Percentiles rank a stretch among this genome's conserved stretches.
Evolutionary conservation across 1,140 invertebrate species (phyloP).

Genomic region (Calosoma granatense): DNA sequence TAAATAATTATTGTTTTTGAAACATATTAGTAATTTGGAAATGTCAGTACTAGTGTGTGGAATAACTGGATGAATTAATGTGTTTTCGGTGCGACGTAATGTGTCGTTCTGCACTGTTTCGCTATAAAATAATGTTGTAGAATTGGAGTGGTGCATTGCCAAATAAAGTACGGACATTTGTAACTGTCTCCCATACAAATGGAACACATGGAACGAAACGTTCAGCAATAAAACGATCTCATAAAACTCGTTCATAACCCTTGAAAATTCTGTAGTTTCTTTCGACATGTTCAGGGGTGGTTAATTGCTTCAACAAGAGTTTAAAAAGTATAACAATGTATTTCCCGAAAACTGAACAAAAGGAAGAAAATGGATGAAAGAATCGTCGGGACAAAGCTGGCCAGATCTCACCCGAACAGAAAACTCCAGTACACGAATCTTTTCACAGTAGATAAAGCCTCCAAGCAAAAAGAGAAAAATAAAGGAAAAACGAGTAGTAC

Average conservation of each 20-base stretch:
- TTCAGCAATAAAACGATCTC: conserved; percentile 1
- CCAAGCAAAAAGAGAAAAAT: neutral
- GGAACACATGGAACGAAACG: too few species aligned
- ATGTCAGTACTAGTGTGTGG: too few species aligned
- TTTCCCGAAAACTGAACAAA: neutral
- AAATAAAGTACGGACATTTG: too few species aligned
- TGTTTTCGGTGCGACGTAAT: too few species aligned
- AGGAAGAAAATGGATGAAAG: neutral
- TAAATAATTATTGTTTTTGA: too few species aligned
- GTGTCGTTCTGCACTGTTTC: too few species aligned
- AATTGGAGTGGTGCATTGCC: too few species aligned
- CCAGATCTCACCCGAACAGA: neutral
- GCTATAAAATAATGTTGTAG: too few species aligned
- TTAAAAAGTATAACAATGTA: conserved; percentile 5
- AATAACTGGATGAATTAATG: too few species aligned
- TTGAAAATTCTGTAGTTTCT: neutral
- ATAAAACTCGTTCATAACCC: neutral
- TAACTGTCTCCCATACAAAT: too few species aligned
- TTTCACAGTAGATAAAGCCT: conserved; percentile 4
- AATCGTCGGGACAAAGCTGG: neutral
- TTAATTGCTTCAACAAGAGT: conserved; percentile 7
- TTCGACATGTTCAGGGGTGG: neutral
- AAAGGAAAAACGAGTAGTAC: neutral
- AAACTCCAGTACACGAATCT: conserved; percentile 4
- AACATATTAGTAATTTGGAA: too few species aligned